Base-by-base conservation (phyloP, 2,113 vertebrate species). In the Rhegmatorhina hoffmannsi region DNA sequence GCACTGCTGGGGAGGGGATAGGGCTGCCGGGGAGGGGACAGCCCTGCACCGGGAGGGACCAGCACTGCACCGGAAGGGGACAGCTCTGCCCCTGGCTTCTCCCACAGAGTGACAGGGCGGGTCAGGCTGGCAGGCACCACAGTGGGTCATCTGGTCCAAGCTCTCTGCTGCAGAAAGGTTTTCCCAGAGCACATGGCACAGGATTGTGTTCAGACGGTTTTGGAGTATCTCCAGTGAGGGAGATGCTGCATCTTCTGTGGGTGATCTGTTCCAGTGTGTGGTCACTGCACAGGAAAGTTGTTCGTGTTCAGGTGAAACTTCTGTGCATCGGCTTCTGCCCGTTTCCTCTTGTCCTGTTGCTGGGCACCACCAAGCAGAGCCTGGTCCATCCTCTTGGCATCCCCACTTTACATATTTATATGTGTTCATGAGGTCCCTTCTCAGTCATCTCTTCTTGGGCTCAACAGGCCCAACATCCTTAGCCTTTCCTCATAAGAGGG, bases 91-190 rank as follows among this genome's bases (percentile, higher is more conserved):
- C 17, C 11, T 2, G 7, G 5, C 6, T n/a, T 16, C 7, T 50
- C 17, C 33, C 77, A 9, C 18, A 10, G 38, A n/a, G n/a, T 14
- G 23, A 6, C 16, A 4, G 19, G 59, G n/a, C 10, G 13, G 11
- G 12, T 10, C 28, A 20, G 7, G 18, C 13, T 19, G 18, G 8
- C n/a, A 38, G 8, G 33, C 24, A 18, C 24, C 36, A 5, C 36
- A 10, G 17, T 5, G 58, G 17, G 6, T 44, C 15, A 0, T 3
- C 1, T 20, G 46, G 36, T 38, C 9, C 36, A 19, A 7, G 4
- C 6, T n/a, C 28, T 6, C 12, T 38, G 38, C 19, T 25, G 12
- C 16, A 44, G 28, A 1, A 19, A 18, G 7, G 10, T 74, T 16
- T 8, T 13, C 10, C 21, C 33, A 33, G 38, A 52, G 58, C 43